Evolutionary conservation across 2,888 invertebrate species (phyloP), one percentile per base, ranked within the genome.

Genomic region (Nasonia oneida): DNA sequence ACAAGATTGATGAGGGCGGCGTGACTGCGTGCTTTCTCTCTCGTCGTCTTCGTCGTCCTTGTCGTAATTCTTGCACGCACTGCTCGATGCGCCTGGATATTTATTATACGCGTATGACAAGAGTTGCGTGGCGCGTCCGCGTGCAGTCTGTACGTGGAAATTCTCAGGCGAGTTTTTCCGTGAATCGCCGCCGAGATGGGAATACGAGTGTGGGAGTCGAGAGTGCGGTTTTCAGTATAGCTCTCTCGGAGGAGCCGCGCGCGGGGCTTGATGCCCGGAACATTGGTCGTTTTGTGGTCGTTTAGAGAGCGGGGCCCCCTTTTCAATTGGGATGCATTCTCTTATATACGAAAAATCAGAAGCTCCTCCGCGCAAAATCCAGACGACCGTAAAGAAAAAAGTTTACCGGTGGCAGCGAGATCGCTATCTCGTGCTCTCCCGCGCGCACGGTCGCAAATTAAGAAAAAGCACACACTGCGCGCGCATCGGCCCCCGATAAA

Each of bases 1-100:
- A 93, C 92, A 93, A 93, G 93, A 93, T 93, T 92, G 93, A 93
- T 93, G 93, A 93, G 92, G 91, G 89, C 91, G 89, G 90, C 91
- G 90, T 93, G 93, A 93, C 93, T 89, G 90, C 90, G 88, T 87
- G 86, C 86, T 87, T 87, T 88, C 86, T 84, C 83, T 77, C 39
- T 71, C 71, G n/a, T n/a, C n/a, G 8, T 71, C 71, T 18, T 57
- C 57, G 57, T 57, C n/a, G 6, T 61, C n/a, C 18, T 53, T 14
- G 47, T 47, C 47, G 47, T 37, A 37, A 37, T 37, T 47, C 47
- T 47, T 47, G 57, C n/a, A 61, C 57, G 33, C 33, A 29, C 29
- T 67, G 3, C 67, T 2, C 67, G 12, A 6, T 2, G 57, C 57
- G n/a, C n/a, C 5, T 29, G 67, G 14, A 29, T 33, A 33, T 67